Base-by-base conservation (phyloP, 64 coral and sea anemone species). In the Trachythela sp. region DNA sequence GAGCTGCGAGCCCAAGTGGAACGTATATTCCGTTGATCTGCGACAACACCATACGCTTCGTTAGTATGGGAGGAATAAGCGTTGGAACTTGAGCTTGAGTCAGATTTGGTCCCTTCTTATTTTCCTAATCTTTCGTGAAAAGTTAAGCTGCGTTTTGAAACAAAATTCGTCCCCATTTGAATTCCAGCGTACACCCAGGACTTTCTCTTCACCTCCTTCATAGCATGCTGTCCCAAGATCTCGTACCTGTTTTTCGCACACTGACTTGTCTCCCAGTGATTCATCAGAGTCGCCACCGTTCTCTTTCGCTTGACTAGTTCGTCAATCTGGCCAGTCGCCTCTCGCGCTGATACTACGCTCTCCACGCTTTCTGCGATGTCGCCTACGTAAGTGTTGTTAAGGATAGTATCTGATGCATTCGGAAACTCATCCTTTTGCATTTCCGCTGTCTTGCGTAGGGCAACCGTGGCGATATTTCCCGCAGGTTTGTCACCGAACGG, bases 11-110 rank as follows among this genome's bases (percentile, higher is more conserved):
- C n/a, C n/a, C n/a, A n/a, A n/a, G n/a, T n/a, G n/a, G n/a, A n/a
- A n/a, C 84, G 84, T 85, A 85, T 14, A 85, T 85, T 42, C 84
- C 84, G 48, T 85, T 85, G 8, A 87, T 39, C 39, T 87, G 85
- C 8, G 85, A 87, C 13, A 87, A 29, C 18, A 87, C 36, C 85
- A 87, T 87, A 0, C 85, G 45, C 85, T 87, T 87, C 0, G 85
- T 87, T 9, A 87, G 85, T 11, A 33, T n/a, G 9, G 49, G 7
- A 24, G 85, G 85, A 87, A 87, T 58, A 1, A 36, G 27, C 8
- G 2, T 31, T 0, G 85, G 85, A 48, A 87, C 36, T 39, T 87
- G 85, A 33, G 22, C n/a, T 56, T 4, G 26, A 2, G 20, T 54
- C 0, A 87, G 85, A 18, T 87, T 58, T 0, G 49, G 85, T 22